A percentile compares a stretch with the other conserved stretches of the same genome.
Evolutionary conservation across 2,113 vertebrate species (phyloP).

Genomic region (Oophaga pumilio): DNA sequence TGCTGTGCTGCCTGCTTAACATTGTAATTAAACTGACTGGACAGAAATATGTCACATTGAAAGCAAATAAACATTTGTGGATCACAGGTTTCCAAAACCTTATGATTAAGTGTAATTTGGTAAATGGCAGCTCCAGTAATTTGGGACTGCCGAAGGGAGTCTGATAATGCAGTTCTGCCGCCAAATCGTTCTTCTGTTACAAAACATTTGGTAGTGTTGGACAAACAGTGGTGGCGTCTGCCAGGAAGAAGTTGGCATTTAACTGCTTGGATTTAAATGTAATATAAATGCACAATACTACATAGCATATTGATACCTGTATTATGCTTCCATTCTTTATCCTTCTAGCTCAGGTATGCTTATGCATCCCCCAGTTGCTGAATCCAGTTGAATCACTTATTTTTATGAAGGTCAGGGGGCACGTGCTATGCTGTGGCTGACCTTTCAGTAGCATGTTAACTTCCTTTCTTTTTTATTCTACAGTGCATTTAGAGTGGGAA

Average conservation of each 20-base stretch:
- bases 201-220: slow-evolving; percentile 51
- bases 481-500: too few species aligned
- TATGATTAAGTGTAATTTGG: slow-evolving; percentile 47
- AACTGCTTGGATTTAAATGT: not conserved
- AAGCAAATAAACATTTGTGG: slow-evolving; percentile 17
- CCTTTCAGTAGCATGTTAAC: too few species aligned
- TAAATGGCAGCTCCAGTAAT: slow-evolving; percentile 21
- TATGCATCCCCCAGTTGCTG: too few species aligned
- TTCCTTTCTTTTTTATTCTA: too few species aligned
- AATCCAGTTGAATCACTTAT: too few species aligned
- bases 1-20: not conserved
- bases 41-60: slow-evolving; percentile 27
- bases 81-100: slow-evolving; percentile 24
- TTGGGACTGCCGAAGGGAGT: slow-evolving; percentile 13
- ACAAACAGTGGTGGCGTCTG: slow-evolving; percentile 22
- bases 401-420: too few species aligned
- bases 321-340: too few species aligned
- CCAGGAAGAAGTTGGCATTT: slow-evolving; percentile 33
- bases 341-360: too few species aligned
- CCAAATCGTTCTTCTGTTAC: slow-evolving; percentile 44
- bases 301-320: too few species aligned
- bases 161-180: not conserved
- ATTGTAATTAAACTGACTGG: slow-evolving; percentile 34
- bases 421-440: too few species aligned
- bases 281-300: too few species aligned